Conservation (phyloP, 2,888 invertebrate genomes). For the Myopa testacea region DNA sequence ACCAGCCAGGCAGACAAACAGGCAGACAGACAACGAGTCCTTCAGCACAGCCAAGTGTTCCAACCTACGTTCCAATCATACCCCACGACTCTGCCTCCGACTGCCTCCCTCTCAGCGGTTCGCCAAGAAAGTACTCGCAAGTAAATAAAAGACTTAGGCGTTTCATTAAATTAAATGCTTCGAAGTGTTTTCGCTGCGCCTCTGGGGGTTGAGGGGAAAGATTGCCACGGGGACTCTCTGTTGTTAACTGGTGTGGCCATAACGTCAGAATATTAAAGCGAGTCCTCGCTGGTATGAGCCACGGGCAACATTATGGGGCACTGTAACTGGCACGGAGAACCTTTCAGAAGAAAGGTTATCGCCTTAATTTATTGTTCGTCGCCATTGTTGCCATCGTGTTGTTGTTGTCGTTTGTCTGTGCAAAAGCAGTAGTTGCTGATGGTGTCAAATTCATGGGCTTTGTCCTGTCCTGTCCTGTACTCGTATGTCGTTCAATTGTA, state of each 20-base stretch:
- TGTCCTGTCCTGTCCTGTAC: background rate
- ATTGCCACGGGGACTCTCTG: background rate
- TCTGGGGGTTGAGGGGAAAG: background rate
- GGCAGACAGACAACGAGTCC: background rate
- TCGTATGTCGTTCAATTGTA: background rate
- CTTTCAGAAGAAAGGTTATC: no score
- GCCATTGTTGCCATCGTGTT: background rate
- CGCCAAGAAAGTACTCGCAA: background rate
- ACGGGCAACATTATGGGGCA: background rate
- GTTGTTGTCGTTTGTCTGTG: background rate
- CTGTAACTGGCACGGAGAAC: background rate
- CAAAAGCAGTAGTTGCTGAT: background rate
- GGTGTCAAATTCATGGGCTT: no score
- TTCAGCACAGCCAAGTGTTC: background rate
- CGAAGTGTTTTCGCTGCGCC: background rate
- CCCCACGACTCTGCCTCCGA: background rate
- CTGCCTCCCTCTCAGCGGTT: no score
- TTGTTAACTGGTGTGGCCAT: background rate
- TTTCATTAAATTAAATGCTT: slow-evolving; percentile 38
- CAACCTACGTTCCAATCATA: background rate
- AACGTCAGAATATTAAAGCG: background rate
- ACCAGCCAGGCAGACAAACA: no score
- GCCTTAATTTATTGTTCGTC: no score
- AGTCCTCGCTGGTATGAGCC: background rate
- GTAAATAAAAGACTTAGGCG: slow-evolving; percentile 12